Base-by-base conservation (phyloP, 2,888 invertebrate species). In the Drosophila demipolita region DNA sequence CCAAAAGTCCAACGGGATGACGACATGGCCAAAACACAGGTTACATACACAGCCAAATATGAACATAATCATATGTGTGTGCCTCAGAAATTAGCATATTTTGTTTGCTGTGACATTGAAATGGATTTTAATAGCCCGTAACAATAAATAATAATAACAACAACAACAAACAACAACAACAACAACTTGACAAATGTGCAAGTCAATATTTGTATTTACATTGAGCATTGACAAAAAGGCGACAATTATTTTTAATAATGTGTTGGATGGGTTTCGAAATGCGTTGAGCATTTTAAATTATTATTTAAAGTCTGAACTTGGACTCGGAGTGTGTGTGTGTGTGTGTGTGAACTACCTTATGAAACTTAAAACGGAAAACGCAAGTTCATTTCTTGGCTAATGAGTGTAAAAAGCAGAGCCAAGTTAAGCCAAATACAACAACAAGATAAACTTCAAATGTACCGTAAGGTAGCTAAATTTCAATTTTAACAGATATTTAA, bases 41-140 rank as follows among this genome's bases (percentile, higher is more conserved):
- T 17, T 6, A 26, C 36, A 42, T 33, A 73, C 45, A 29, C 45
- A 52, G 73, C 71, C 71, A 59, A 11, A 50, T 29, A 73, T 74
- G 23, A 45, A 70, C 42, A 45, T 38, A 42, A 55, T 63, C 60
- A 55, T 62, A 57, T 59, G 65, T 50, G 55, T 55, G 50, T 42
- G 60, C 63, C 32, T 69, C 49, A 68, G 38, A 75, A 87, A 89
- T 87, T 87, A 84, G 84, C 87, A 87, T 87, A 87, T 84, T 82
- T 87, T 73, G 75, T 75, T 72, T 70, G 87, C 76, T 59, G 68
- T 90, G 89, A 89, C 89, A 90, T 89, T 89, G 89, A 89, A 89
- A 90, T 66, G 62, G 73, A 82, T 83, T 86, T 88, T 86, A 82
- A 88, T 86, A 82, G 82, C 72, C 73, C 87, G 74, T 75, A 82